Evolutionary conservation across 2,797 vertebrate genomes (phyloP), one percentile per base, ranked within the genome.

Genomic region (Cyprinodon diabolis): DNA sequence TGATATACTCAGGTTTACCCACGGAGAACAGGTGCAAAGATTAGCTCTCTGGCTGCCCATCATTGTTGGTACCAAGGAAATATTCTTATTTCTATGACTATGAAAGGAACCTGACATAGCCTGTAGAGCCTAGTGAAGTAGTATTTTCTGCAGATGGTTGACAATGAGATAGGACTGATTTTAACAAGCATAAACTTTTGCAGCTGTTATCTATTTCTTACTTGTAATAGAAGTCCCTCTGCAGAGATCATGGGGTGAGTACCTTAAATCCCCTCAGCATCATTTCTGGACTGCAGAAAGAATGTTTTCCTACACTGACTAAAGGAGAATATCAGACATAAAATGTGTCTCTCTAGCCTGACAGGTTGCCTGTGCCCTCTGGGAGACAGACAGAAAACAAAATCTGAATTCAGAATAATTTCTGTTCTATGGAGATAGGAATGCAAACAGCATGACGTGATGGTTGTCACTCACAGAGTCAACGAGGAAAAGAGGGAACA

Each of bases 371-470:
- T 74, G 70, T 78, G 82, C 78, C 79, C 84, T 82, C 63, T 81
- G 71, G 78, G 78, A 73, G 55, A 45, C 49, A n/a, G 68, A 75
- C 17, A 60, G 56, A 74, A 80, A 86, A 68, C 71, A 65, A 83
- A 83, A 74, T 74, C 77, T 73, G 71, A 63, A 81, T 86, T 68
- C 68, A 75, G 81, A 84, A 86, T 83, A 78, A 86, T 81, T 88
- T 77, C 78, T 84, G 67, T 83, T 84, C 81, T 84, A 87, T 83
- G 62, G 82, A 79, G 74, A 75, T 58, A 66, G 69, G 74, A 60
- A 82, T 84, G 83, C 87, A 76, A 72, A 75, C 71, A 84, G 86
- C 82, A 76, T 82, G 82, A 89, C 68, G 68, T 85, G 82, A 84
- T 43, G 69, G 79, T 65, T 87, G 87, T 80, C 84, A 86, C 66